These are phyloP conservation scores for Bombylius major DNA, from an alignment of 2,888 invertebrate species.

Conservation along the genomic window DNA sequence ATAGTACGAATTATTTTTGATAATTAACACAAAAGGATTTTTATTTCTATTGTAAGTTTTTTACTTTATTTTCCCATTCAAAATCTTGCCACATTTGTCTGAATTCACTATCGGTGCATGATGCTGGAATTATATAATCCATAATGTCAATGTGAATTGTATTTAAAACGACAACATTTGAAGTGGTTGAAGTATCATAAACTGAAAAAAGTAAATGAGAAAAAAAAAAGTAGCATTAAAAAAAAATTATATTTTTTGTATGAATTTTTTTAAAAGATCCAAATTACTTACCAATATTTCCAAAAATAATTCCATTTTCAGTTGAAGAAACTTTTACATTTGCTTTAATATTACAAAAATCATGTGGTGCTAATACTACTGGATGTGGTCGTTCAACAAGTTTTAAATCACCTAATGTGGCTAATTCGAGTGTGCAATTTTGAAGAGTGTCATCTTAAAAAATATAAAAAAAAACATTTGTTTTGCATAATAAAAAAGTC, in stretches of 20 bases:
- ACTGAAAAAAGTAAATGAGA: slow-evolving; percentile 42
- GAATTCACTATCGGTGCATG: slow-evolving; percentile 92
- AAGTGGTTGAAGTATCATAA: slow-evolving; percentile 70
- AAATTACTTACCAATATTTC: slow-evolving; percentile 72
- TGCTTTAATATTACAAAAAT: slow-evolving; percentile 96
- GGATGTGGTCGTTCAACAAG: slow-evolving; percentile 95
- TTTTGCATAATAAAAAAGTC: background rate
- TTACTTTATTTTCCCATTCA: slow-evolving; percentile 99
- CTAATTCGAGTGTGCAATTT: slow-evolving; percentile 94
- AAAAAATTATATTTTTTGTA: background rate
- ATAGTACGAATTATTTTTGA: background rate
- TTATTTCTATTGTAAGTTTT: background rate
- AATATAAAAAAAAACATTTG: background rate
- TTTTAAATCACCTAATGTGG: slow-evolving; percentile 94
- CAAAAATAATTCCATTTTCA: slow-evolving; percentile 99
- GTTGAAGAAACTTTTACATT: slow-evolving; percentile 99
- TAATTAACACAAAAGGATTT: too few species aligned
- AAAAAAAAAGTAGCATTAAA: background rate
- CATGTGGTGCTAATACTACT: slow-evolving; percentile 89
- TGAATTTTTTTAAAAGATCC: background rate
- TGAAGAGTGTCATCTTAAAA: slow-evolving; percentile 77
- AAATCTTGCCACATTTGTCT: slow-evolving; percentile 99
- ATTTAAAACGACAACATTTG: slow-evolving; percentile 92
- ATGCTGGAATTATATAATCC: slow-evolving; percentile 95
- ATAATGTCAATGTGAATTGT: slow-evolving; percentile 99